Percentiles rank a stretch among this genome's conserved stretches.
Evolutionary conservation across 2,113 vertebrate genomes (phyloP).

Genomic region (Lepisosteus oculatus): DNA sequence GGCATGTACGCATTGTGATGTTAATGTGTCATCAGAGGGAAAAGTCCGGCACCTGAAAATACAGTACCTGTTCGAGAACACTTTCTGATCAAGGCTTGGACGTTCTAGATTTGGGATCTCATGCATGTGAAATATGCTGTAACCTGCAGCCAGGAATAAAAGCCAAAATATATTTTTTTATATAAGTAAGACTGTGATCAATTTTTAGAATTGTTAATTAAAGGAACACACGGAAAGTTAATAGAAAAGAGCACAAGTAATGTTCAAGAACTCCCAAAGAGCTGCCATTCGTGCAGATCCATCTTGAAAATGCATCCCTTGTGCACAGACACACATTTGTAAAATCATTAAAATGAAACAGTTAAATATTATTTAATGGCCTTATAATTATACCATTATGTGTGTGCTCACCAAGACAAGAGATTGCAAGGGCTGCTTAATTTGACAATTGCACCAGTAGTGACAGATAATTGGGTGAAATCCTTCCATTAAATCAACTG

Average conservation of each 20-base stretch:
- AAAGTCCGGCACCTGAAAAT: too few species aligned
- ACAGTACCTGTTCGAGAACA: too few species aligned
- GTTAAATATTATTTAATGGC: conserved; percentile 1
- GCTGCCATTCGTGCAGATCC: background rate
- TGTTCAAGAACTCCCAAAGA: background rate
- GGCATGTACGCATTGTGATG: too few species aligned
- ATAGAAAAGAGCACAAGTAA: too few species aligned
- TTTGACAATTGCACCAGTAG: background rate
- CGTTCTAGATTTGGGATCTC: too few species aligned
- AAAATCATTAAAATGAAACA: background rate
- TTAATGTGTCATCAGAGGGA: too few species aligned
- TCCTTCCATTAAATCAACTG: background rate
- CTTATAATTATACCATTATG: conserved; percentile 7
- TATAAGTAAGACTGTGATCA: too few species aligned
- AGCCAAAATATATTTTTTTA: too few species aligned
- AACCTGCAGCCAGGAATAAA: too few species aligned
- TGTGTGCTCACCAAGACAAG: background rate
- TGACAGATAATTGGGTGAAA: background rate
- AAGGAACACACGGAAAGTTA: background rate
- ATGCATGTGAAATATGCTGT: too few species aligned
- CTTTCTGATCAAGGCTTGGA: too few species aligned
- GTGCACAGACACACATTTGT: background rate
- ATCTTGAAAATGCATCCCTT: background rate
- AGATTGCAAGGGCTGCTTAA: background rate
- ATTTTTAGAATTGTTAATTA: background rate